Base-by-base conservation (phyloP, 2,113 vertebrate species). In the Clarias magur region DNA sequence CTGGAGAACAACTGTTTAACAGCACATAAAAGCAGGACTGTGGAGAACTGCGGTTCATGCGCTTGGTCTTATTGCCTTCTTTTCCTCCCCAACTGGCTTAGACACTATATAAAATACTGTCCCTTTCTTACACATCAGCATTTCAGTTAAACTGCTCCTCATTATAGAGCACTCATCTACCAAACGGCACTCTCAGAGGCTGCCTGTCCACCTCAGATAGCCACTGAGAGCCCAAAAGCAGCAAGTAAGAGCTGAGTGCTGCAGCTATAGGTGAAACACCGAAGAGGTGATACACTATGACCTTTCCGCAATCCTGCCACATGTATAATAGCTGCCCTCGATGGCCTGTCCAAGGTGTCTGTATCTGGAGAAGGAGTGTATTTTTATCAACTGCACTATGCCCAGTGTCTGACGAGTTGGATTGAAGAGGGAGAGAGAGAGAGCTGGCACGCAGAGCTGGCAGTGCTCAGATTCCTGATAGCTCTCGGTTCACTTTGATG, bases 121-220 rank as follows among this genome's bases (percentile, higher is more conserved):
- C 27, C 53, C 16, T 57, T 72, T 48, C 7, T n/a, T 48, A 85
- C 34, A 27, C 56, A 62, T 76, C 27, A 42, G 93, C 89, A 93
- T 95, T 94, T 93, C 91, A 76, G 90, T 92, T 93, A 95, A 95
- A 94, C 93, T 96, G 96, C 95, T 96, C 96, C 95, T 95, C 95
- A 96, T 90, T 90, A 85, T 80, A 59, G 84, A 92, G 80, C 89
- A 88, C 89, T 90, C 82, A 85, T 88, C 87, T 80, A 56, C 63
- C 70, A 84, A 90, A 87, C 83, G 72, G 86, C 89, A 86, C 73
- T 65, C 87, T 84, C 42, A 68, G 72, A 79, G 88, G 85, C 87
- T 84, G 86, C 86, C 90, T 85, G 87, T 80, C 91, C 87, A 84
- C 85, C 91, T 89, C 80, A 86, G n/a, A 92, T 88, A 90, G 91